These are phyloP conservation scores for Neoniphon sammara DNA, from an alignment of 2,797 vertebrate genomes.

Conservation along the genomic window DNA sequence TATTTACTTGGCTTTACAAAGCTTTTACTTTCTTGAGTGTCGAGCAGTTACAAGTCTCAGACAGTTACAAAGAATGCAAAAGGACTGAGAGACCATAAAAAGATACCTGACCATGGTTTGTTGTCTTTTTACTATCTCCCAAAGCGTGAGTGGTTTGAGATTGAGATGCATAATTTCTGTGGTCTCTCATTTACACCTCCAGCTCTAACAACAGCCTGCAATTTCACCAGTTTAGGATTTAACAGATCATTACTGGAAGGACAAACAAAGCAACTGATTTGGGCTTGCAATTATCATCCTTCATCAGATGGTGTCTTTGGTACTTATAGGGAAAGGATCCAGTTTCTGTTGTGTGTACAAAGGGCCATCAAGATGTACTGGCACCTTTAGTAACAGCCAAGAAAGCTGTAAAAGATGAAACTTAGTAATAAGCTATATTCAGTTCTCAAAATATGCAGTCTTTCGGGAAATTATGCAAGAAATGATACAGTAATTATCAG, in stretches of 20 bases:
- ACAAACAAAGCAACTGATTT: neutral
- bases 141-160: constrained; percentile 9
- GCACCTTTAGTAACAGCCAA: neutral
- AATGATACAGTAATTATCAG: too few relatives aligned
- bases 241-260: neutral
- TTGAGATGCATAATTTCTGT: neutral
- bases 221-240: neutral
- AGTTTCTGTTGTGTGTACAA: too few relatives aligned
- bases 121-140: constrained; percentile 1
- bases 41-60: neutral
- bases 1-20: neutral
- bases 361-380: neutral
- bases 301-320: constrained; percentile 19
- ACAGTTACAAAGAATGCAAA: neutral
- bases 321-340: neutral
- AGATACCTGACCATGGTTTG: neutral
- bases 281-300: constrained; percentile 27
- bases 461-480: neutral
- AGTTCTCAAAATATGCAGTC: neutral
- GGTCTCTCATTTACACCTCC: constrained; percentile 12
- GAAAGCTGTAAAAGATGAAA: neutral
- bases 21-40: neutral
- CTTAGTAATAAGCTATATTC: too few relatives aligned
- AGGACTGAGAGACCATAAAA: neutral
- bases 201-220: neutral